These are phyloP conservation scores for Philhelius pedissequus DNA, from an alignment of 2,888 invertebrate species.

Conservation along the genomic window DNA sequence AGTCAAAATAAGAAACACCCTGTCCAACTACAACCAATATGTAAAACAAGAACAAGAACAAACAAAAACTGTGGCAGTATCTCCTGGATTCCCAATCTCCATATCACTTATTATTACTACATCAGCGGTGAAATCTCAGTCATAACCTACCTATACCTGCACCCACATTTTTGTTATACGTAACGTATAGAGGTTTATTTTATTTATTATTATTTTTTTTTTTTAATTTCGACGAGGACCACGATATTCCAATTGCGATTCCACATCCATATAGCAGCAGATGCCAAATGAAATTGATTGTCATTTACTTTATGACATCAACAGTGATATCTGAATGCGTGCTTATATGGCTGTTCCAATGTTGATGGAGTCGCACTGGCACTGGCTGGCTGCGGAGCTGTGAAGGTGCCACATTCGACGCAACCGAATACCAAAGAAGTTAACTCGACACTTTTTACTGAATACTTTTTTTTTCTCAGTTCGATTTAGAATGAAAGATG, in stretches of 20 bases:
- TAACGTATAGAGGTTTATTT: neutral
- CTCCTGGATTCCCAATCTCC: slow-evolving; percentile 21
- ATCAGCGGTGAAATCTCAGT: slow-evolving; percentile 62
- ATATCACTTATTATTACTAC: slow-evolving; percentile 52
- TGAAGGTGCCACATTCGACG: slow-evolving; percentile 37
- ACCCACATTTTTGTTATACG: slow-evolving; percentile 49
- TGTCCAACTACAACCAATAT: neutral
- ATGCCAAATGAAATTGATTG: slow-evolving; percentile 66
- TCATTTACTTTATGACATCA: slow-evolving; percentile 55
- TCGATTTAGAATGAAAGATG: slow-evolving; percentile 18
- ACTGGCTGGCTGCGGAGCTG: neutral
- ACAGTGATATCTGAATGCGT: slow-evolving; percentile 29
- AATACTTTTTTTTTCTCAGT: neutral
- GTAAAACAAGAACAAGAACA: slow-evolving; percentile 4
- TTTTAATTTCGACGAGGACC: slow-evolving; percentile 57
- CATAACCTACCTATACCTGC: slow-evolving; percentile 32
- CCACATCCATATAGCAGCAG: slow-evolving; percentile 1
- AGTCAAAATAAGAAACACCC: neutral
- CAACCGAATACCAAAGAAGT: neutral
- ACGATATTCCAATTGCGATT: slow-evolving; percentile 20
- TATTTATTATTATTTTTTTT: neutral
- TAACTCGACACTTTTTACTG: slow-evolving; percentile 17
- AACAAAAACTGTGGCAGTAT: slow-evolving; percentile 31
- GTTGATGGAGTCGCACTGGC: neutral
- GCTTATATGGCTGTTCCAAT: slow-evolving; percentile 7